These are phyloP conservation scores for Xenopus laevis DNA, from an alignment of 2,113 vertebrate genomes.

Conservation along the genomic window DNA sequence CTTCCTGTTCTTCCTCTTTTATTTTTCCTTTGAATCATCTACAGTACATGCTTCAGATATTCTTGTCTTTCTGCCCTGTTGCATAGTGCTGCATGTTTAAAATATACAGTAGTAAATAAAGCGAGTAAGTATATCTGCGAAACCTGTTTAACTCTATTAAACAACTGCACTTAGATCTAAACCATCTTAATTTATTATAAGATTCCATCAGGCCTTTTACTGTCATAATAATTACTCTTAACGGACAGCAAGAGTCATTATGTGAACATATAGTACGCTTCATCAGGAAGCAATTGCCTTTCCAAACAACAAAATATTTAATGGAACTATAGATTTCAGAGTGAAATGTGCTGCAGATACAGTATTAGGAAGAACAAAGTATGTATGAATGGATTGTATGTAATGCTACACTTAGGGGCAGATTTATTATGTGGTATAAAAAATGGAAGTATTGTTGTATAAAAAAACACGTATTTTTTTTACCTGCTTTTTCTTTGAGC, in stretches of 20 bases:
- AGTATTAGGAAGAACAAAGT: neutral
- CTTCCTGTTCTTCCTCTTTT: too few relatives aligned
- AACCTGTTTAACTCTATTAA: neutral
- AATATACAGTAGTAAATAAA: neutral
- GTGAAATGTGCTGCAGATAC: neutral
- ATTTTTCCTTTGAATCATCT: too few relatives aligned
- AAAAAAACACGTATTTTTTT: too few relatives aligned
- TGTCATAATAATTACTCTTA: neutral
- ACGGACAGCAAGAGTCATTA: slow-evolving; percentile 4
- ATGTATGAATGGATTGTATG: neutral
- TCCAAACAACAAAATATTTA: slow-evolving; percentile 24
- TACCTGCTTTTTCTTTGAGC: too few relatives aligned
- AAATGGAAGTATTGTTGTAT: too few relatives aligned
- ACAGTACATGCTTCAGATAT: too few relatives aligned
- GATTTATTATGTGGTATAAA: too few relatives aligned
- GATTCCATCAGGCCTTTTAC: neutral
- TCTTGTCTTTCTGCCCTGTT: too few relatives aligned
- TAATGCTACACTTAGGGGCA: neutral
- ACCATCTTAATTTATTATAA: neutral
- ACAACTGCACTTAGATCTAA: slow-evolving; percentile 1
- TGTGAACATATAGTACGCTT: slow-evolving; percentile 18
- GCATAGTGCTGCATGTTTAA: too few relatives aligned
- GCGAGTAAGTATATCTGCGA: neutral
- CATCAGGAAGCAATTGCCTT: slow-evolving; percentile 33
- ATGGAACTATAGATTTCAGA: slow-evolving; percentile 9